Percentiles rank a stretch among this genome's conserved stretches.
Evolutionary conservation across 1,140 invertebrate species (phyloP).

Genomic region (Solen grandis): DNA sequence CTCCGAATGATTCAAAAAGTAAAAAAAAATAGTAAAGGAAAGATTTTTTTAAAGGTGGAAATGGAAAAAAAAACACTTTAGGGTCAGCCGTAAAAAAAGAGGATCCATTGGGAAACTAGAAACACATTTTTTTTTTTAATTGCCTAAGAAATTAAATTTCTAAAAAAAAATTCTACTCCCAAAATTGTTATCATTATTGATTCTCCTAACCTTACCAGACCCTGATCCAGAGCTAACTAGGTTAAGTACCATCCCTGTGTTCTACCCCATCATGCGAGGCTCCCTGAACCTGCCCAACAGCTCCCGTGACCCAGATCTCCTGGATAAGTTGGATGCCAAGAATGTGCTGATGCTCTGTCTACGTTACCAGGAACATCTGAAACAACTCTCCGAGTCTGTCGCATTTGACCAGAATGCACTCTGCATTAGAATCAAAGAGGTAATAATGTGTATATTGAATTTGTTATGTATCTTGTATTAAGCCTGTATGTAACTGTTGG

Average conservation of each 20-base stretch:
- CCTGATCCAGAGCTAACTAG: constrained; percentile 91
- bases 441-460: constrained; percentile 74
- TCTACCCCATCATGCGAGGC: constrained; percentile 94
- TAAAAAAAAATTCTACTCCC: too few species aligned
- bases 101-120: too few species aligned
- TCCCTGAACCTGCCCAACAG: constrained; percentile 90
- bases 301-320: constrained; percentile 91
- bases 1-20: too few species aligned
- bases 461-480: background rate
- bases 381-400: constrained; percentile 87
- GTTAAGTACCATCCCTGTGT: constrained; percentile 91
- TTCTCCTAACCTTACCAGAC: too few species aligned
- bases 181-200: too few species aligned
- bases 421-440: constrained; percentile 88
- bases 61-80: too few species aligned
- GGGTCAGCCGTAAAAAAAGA: too few species aligned
- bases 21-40: too few species aligned
- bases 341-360: constrained; percentile 85
- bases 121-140: too few species aligned
- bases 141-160: too few species aligned
- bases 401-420: constrained; percentile 88
- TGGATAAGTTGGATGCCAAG: constrained; percentile 89
- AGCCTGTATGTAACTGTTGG: too few species aligned
- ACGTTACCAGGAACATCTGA: constrained; percentile 89
- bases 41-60: too few species aligned